phyloP scores from a whole-genome alignment of 2,797 vertebrate species.

The Miichthys miiuy region DNA sequence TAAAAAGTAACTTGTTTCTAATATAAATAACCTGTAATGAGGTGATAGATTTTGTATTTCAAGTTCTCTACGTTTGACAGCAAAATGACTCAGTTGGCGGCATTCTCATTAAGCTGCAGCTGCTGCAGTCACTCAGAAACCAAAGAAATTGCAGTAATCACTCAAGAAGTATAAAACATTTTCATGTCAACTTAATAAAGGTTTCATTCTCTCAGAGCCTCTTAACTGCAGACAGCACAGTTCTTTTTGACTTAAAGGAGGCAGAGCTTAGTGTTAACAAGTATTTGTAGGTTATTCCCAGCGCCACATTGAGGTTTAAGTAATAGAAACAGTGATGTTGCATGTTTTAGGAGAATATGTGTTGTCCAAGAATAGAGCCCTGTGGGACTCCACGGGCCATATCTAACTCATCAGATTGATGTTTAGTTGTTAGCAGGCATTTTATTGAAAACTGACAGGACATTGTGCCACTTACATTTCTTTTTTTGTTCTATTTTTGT shows the following conservation, averaged over 20 bases:
- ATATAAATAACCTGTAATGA: not conserved
- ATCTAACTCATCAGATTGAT: not conserved
- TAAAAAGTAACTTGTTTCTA: not conserved
- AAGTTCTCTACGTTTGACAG: not conserved
- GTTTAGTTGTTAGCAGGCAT: not conserved
- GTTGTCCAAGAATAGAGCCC: not conserved
- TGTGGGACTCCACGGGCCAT: not conserved
- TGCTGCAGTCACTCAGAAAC: not conserved
- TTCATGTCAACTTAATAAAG: not conserved
- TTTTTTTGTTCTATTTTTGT: too few relatives aligned
- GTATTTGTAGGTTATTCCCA: too few relatives aligned
- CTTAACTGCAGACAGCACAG: not conserved
- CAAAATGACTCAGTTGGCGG: not conserved
- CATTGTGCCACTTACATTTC: too few relatives aligned
- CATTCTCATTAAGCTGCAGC: not conserved
- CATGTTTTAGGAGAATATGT: not conserved
- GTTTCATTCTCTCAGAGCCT: not conserved
- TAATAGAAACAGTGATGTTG: too few relatives aligned
- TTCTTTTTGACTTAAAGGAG: too few relatives aligned
- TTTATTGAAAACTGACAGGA: not conserved
- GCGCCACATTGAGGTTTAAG: too few relatives aligned
- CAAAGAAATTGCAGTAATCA: not conserved
- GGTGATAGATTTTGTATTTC: not conserved
- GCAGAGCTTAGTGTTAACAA: too few relatives aligned
- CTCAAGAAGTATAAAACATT: not conserved